Evolutionary conservation across 2,113 vertebrate species (phyloP), one percentile per base, ranked within the genome.

Genomic region (Thamnaconus septentrionalis): DNA sequence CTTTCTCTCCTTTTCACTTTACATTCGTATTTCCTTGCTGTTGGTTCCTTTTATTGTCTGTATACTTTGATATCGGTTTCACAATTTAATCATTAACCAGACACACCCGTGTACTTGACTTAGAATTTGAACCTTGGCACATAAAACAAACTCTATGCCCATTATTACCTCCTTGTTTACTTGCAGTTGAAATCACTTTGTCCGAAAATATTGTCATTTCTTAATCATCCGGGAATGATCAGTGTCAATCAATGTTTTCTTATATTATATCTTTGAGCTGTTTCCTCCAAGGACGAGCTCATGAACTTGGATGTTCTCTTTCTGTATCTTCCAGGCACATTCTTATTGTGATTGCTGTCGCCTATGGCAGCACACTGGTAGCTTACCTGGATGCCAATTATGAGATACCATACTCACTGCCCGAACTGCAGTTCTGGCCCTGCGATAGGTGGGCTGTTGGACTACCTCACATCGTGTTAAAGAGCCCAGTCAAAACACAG

Each of bases 361-460:
- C 94, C 0, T 93, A 97, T 0, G 90, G 69, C 64, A 92, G 85
- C 45, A 94, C 93, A 0, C 71, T 94, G 31, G 84, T 97, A 58
- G 92, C 94, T 44, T 92, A 94, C 87, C 82, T 98, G 31, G 92
- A 99, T 0, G 89, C 94, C 70, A 66, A 0, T 44, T 89, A 90
- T 0, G 95, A 98, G 87, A 93, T 96, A 73, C 95, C 94, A 0
- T 83, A 88, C 0, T 87, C 91, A 0, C 85, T 90, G n/a, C 93
- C 96, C 0, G 90, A 88, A 63, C 64, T 99, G 6, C 85, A 80
- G 53, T 98, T 95, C 68, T 99, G 96, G 97, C 97, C 96, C 3
- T 86, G 77, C 0, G 91, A 95, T 67, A 86, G 87, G 0, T 95
- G 93, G 92, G 75, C 74, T 0, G 2, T 96, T 0, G 94, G 93